phyloP scores from a whole-genome alignment of 2,888 invertebrate genomes.

The Diachrysia chrysitis region DNA sequence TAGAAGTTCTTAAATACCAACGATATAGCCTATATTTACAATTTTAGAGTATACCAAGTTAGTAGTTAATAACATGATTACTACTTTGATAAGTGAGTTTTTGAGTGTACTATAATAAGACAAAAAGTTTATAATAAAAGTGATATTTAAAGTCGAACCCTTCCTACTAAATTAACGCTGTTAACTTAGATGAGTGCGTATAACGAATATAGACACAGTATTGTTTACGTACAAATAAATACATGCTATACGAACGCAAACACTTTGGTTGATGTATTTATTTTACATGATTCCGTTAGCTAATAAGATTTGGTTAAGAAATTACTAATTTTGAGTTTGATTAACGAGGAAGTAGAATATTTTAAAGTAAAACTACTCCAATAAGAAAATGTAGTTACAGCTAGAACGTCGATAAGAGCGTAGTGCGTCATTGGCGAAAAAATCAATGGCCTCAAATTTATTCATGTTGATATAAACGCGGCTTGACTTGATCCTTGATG shows the following conservation, averaged over 20 bases:
- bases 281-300: background rate
- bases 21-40: conserved; percentile 5
- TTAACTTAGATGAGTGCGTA: background rate
- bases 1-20: conserved; percentile 4
- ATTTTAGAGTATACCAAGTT: background rate
- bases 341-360: background rate
- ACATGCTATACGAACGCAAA: background rate
- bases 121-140: background rate
- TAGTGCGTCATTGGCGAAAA: conserved; percentile 47
- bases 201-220: background rate
- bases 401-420: conserved; percentile 32
- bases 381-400: conserved; percentile 29
- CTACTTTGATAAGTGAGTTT: background rate
- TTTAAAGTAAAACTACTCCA: conserved; percentile 4
- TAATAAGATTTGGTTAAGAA: background rate
- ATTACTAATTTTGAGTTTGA: background rate
- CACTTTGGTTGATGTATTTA: background rate
- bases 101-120: background rate
- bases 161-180: background rate
- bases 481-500: background rate
- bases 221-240: background rate
- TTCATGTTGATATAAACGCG: conserved; percentile 15
- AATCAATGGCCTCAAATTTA: conserved; percentile 42
- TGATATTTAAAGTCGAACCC: too few species aligned
- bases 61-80: background rate